Conservation (phyloP, 2,888 invertebrate genomes). For the Keiferia lycopersicella region DNA sequence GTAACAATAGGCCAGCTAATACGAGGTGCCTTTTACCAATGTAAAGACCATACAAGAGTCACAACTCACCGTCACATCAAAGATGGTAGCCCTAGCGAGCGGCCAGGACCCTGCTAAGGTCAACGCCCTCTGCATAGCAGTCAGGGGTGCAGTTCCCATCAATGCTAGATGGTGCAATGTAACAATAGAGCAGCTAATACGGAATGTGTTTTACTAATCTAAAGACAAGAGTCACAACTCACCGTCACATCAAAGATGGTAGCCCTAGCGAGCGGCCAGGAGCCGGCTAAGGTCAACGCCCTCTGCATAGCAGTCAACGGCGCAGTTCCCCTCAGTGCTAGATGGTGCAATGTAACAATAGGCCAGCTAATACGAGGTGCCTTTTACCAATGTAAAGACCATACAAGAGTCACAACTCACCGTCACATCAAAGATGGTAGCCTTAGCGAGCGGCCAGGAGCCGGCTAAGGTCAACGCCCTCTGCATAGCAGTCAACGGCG, state of each 20-base stretch:
- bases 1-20: neutral
- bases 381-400: neutral
- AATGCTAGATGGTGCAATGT: slow-evolving; percentile 95
- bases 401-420: neutral
- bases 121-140: slow-evolving; percentile 95
- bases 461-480: slow-evolving; percentile 95
- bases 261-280: slow-evolving; percentile 96
- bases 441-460: slow-evolving; percentile 95
- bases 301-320: slow-evolving; percentile 94
- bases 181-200: no score
- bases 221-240: neutral
- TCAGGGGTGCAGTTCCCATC: slow-evolving; percentile 90
- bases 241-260: slow-evolving; percentile 89
- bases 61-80: slow-evolving; percentile 77
- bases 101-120: slow-evolving; percentile 97
- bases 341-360: slow-evolving; percentile 85
- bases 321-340: slow-evolving; percentile 92
- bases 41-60: no score
- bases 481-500: slow-evolving; percentile 93
- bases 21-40: neutral
- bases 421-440: slow-evolving; percentile 90
- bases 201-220: no score
- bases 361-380: neutral
- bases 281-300: slow-evolving; percentile 94
- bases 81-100: slow-evolving; percentile 94